Evolutionary conservation across 2,797 vertebrate genomes (phyloP).

Genomic region (Neomorphus geoffroyi): DNA sequence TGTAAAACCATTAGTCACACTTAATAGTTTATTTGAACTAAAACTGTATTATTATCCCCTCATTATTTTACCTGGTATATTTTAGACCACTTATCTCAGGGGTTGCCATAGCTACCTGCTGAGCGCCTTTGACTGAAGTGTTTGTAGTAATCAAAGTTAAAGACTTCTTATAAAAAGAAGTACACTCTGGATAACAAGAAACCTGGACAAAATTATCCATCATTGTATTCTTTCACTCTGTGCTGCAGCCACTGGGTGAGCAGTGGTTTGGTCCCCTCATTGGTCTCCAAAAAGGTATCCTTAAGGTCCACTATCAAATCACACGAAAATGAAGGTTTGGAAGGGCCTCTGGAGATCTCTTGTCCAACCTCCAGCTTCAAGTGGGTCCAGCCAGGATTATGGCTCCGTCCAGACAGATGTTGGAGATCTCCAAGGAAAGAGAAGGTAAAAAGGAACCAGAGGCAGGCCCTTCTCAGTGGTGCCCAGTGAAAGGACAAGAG

Average conservation of each 20-base stretch:
- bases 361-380: background rate
- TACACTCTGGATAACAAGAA: slow-evolving; percentile 1
- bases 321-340: background rate
- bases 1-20: slow-evolving; percentile 56
- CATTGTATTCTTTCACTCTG: background rate
- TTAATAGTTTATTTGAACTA: slow-evolving; percentile 61
- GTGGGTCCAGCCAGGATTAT: background rate
- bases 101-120: slow-evolving; percentile 64
- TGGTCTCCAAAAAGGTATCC: background rate
- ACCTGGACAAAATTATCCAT: background rate
- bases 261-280: background rate
- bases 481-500: background rate
- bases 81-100: slow-evolving; percentile 49
- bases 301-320: background rate
- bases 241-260: background rate
- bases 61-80: slow-evolving; percentile 59
- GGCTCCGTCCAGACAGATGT: background rate
- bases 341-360: background rate
- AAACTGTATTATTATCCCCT: slow-evolving; percentile 54
- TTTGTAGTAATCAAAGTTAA: slow-evolving; percentile 64
- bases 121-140: slow-evolving; percentile 45
- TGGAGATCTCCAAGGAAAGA: background rate
- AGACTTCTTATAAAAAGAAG: slow-evolving; percentile 12
- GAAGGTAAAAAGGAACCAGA: background rate
- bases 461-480: background rate